Conservation (phyloP, 2,888 invertebrate species). For the Rhingia campestris region DNA sequence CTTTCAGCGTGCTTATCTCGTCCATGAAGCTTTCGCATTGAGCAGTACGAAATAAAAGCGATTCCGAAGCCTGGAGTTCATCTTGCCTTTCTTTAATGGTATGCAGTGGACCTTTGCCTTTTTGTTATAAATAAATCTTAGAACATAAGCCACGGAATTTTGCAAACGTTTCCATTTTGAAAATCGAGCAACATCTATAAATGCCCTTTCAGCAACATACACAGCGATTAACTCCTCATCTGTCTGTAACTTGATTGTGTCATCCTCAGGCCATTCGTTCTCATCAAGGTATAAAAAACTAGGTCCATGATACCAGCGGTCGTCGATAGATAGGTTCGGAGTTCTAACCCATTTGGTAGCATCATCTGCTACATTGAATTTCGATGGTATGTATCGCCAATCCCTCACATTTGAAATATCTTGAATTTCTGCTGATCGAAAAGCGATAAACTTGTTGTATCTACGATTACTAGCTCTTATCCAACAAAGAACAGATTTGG, state of each 20-base stretch:
- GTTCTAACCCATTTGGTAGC: slow-evolving; percentile 14
- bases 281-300: not conserved
- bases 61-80: not conserved
- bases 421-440: slow-evolving; percentile 20
- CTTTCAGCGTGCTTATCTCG: slow-evolving; percentile 3
- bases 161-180: slow-evolving; percentile 6
- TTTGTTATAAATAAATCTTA: slow-evolving; percentile 6
- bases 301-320: slow-evolving; percentile 17
- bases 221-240: not conserved
- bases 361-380: slow-evolving; percentile 42
- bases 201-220: not conserved
- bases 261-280: not conserved
- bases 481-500: too few relatives aligned
- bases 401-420: slow-evolving; percentile 10
- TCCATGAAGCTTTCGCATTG: not conserved
- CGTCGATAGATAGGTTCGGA: not conserved
- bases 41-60: too few relatives aligned
- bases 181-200: slow-evolving; percentile 1
- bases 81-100: not conserved
- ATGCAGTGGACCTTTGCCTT: slow-evolving; percentile 7
- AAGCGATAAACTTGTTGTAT: too few relatives aligned
- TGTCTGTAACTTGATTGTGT: not conserved
- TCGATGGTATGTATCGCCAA: slow-evolving; percentile 19
- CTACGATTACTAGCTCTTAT: too few relatives aligned
- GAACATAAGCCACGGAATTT: slow-evolving; percentile 5